Conservation (phyloP, 1,140 invertebrate genomes). For the Ceratoteleas bidentatus region DNA sequence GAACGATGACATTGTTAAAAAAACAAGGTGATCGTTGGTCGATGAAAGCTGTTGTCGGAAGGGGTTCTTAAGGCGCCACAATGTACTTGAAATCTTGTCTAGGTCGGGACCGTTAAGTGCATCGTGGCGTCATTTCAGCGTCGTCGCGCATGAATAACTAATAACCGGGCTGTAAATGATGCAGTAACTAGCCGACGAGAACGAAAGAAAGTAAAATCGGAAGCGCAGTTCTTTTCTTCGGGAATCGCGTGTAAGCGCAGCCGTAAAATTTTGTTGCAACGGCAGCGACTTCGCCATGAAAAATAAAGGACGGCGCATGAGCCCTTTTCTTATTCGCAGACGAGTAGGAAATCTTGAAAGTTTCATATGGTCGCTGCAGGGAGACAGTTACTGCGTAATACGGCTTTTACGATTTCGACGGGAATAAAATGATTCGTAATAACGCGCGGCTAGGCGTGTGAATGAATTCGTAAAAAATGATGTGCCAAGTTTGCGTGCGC, state of each 20-base stretch:
- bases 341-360: conserved; percentile 43
- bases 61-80: too few species aligned
- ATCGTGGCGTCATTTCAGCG: conserved; percentile 21
- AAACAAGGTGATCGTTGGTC: too few species aligned
- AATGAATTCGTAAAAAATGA: conserved; percentile 43
- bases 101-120: conserved; percentile 21
- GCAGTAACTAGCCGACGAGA: conserved; percentile 21
- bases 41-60: too few species aligned
- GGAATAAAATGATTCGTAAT: conserved; percentile 50
- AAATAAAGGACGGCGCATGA: conserved; percentile 41
- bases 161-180: conserved; percentile 30
- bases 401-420: conserved; percentile 44
- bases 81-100: conserved; percentile 27
- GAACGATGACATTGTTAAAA: too few species aligned
- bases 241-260: conserved; percentile 32
- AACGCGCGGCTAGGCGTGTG: conserved; percentile 13
- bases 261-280: conserved; percentile 57
- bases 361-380: conserved; percentile 52
- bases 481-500: conserved; percentile 15
- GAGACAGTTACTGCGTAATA: conserved; percentile 42
- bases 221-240: conserved; percentile 31
- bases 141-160: conserved; percentile 44
- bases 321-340: conserved; percentile 21
- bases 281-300: conserved; percentile 40
- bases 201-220: conserved; percentile 50